Evolutionary conservation across 2,888 invertebrate genomes (phyloP), one percentile per base, ranked within the genome.

Genomic region (Cephalotes varians): DNA sequence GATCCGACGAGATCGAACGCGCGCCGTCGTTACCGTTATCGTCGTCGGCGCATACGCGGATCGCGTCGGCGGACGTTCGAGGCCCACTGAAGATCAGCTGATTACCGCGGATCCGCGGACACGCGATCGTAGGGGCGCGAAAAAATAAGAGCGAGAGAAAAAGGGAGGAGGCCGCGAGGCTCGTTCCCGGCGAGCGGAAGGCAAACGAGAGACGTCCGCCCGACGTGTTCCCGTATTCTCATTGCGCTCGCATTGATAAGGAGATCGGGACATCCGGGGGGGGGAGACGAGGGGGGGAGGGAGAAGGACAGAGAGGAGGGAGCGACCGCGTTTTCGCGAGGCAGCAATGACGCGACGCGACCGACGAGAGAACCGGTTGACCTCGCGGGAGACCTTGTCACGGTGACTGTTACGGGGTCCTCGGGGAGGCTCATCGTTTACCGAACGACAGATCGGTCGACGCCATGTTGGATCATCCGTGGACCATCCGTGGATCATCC

Each of bases 391-490:
- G 83, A 83, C 88, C 82, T 81, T 83, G 90, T 88, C 88, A 77
- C 84, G 86, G 69, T 28, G 77, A 7, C 54, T 81, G 81, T 72
- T 80, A 73, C 74, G 79, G 62, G 18, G 21, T 15, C 54, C 28
- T 40, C 58, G 28, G 64, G 79, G 83, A 69, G 79, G 83, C 74
- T 88, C 76, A 89, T 91, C 91, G 93, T 92, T 94, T 94, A 94
- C 94, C 94, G 93, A 93, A 94, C 91, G 94, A 94, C 91, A 94
- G 93, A 93, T 94, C 94, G 92, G 93, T 94, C 91, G 94, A 93
- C 94, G 94, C 94, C 94, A 94, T 94, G 90, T 94, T 94, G 94
- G 90, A 91, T 92, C 92, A 92, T 92, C 93, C 85, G 91, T 90
- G 89, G 93, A 92, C 93, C 93, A 74, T 64, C 64, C 62, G 69